Percentiles rank a stretch among this genome's conserved stretches.
Conservation (phyloP, 53 echinoderm and acorn worm species). For the Crossaster papposus region DNA sequence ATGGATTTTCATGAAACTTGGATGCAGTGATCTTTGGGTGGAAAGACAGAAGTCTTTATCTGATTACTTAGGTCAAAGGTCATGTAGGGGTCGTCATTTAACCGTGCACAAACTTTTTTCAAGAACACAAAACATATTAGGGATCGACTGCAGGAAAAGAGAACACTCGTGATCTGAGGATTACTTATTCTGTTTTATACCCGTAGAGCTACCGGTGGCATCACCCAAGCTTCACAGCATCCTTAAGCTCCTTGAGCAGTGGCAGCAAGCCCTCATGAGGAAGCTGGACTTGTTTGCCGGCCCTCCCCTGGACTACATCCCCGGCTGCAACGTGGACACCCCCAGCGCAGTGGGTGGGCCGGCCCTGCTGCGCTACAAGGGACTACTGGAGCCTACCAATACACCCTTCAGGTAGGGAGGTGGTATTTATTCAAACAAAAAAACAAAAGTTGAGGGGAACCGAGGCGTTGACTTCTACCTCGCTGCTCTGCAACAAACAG, state of each 20-base stretch:
- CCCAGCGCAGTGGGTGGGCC: constrained; percentile 74
- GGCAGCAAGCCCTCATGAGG: constrained; percentile 85
- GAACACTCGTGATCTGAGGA: no score
- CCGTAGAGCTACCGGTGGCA: constrained; percentile 93
- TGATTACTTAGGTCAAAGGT: no score
- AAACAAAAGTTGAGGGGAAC: no score
- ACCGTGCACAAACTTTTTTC: no score
- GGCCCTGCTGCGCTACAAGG: constrained; percentile 93
- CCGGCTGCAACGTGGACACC: constrained; percentile 68
- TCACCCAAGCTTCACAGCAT: constrained; percentile 91
- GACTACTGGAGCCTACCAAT: constrained; percentile 87
- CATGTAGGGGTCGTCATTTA: no score
- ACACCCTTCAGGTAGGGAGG: constrained; percentile 85
- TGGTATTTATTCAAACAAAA: neutral
- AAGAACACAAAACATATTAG: no score
- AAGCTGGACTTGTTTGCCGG: constrained; percentile 94
- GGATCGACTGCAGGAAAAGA: no score
- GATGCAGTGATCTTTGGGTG: no score
- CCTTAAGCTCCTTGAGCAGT: constrained; percentile 93
- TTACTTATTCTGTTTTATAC: neutral
- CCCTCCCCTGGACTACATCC: constrained; percentile 88
- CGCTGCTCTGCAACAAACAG: neutral
- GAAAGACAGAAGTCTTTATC: no score
- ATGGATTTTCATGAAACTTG: no score
- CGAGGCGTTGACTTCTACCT: no score